Evolutionary conservation across 2,113 vertebrate genomes (phyloP).

Genomic region (Syngnathus scovelli): DNA sequence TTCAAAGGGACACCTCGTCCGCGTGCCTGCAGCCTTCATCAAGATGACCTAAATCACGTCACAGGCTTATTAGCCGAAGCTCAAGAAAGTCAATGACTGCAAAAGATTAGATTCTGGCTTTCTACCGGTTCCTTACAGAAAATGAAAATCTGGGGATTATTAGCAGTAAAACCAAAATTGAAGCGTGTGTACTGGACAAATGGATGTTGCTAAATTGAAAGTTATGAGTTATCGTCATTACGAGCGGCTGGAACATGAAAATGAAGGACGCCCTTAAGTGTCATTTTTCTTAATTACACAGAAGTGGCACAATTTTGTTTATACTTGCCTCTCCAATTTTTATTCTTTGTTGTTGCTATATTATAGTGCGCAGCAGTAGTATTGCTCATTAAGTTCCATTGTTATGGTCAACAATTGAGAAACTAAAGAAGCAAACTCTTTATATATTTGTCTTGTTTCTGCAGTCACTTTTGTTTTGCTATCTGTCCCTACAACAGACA

Average conservation of each 20-base stretch:
- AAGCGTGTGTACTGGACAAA: not conserved
- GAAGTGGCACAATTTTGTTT: no score
- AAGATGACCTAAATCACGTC: slow-evolving; percentile 62
- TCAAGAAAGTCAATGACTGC: not conserved
- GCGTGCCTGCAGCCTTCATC: slow-evolving; percentile 55
- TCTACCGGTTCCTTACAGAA: not conserved
- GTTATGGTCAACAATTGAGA: not conserved
- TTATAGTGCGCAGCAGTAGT: not conserved
- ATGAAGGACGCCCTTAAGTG: not conserved
- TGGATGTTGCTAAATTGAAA: not conserved
- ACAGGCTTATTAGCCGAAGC: slow-evolving; percentile 8
- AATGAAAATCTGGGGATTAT: not conserved
- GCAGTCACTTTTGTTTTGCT: not conserved
- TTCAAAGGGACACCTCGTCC: slow-evolving; percentile 70
- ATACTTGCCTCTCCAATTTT: no score
- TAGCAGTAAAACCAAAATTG: not conserved
- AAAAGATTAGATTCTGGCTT: not conserved
- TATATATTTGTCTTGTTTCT: not conserved
- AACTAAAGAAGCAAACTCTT: not conserved
- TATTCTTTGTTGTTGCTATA: not conserved
- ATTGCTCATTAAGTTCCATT: not conserved
- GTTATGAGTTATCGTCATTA: not conserved
- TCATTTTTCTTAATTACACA: no score
- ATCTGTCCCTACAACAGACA: not conserved
- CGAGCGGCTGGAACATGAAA: not conserved